A percentile compares a stretch with the other conserved stretches of the same genome.
These are phyloP conservation scores for Clarias fuscus DNA, from an alignment of 2,797 vertebrate species.

Conservation along the genomic window DNA sequence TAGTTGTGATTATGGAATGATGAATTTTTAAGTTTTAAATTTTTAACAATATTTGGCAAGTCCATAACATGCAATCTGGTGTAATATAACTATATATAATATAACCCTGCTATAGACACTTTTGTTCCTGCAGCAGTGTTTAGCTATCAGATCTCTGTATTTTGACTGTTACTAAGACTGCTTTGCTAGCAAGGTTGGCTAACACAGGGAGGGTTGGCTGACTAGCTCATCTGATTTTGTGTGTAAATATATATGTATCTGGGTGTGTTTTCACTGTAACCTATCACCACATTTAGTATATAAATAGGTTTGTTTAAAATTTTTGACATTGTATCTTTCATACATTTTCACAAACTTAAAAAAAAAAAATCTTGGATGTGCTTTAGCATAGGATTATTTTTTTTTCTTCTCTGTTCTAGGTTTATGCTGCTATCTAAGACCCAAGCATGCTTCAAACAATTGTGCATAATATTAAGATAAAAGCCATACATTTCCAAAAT, in stretches of 20 bases:
- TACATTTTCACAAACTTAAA: neutral
- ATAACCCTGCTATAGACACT: conserved; percentile 22
- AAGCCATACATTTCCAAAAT: neutral
- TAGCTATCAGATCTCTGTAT: conserved; percentile 31
- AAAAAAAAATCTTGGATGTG: neutral
- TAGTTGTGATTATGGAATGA: neutral
- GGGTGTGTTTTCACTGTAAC: conserved; percentile 83
- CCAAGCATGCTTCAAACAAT: neutral
- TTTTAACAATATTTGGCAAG: conserved; percentile 15
- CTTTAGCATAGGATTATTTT: neutral
- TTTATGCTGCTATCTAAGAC: neutral
- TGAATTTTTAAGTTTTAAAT: neutral
- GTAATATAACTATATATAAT: neutral
- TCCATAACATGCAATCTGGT: conserved; percentile 45
- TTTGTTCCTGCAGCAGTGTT: conserved; percentile 1
- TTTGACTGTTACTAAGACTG: conserved; percentile 30
- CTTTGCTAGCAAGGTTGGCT: conserved; percentile 51
- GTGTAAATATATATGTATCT: conserved; percentile 75
- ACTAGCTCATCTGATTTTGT: conserved; percentile 68
- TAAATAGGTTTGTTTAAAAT: conserved; percentile 82
- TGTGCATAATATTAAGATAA: neutral
- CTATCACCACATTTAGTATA: conserved; percentile 79
- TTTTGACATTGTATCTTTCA: conserved; percentile 50
- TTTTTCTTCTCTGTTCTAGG: no score
- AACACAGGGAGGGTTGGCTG: conserved; percentile 71